Evolutionary conservation across 2,888 invertebrate species (phyloP).

Genomic region (Rhopalosiphum nymphaeae): DNA sequence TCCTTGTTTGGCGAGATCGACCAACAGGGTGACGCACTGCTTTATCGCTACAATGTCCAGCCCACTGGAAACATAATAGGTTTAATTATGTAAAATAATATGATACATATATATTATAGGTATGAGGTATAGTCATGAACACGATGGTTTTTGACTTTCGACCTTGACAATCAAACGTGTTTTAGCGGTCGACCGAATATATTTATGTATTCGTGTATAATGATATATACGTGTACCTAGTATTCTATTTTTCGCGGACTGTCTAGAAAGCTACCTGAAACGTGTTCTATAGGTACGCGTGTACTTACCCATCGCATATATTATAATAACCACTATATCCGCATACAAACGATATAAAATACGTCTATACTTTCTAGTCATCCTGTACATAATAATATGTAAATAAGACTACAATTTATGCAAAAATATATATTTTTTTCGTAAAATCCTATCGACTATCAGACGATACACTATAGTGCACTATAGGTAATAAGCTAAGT

Average conservation of each 20-base stretch:
- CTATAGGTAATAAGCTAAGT: neutral
- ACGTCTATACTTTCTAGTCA: neutral
- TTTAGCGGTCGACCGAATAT: neutral
- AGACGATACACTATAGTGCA: neutral
- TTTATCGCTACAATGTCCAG: conserved; percentile 82
- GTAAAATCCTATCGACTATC: neutral
- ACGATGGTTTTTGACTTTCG: neutral
- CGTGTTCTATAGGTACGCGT: neutral
- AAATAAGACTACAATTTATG: neutral
- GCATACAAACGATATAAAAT: neutral
- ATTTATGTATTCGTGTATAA: neutral
- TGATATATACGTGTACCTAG: neutral
- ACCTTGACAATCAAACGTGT: conserved; percentile 45
- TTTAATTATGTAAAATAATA: neutral
- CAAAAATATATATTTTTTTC: neutral
- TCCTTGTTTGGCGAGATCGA: conserved; percentile 79
- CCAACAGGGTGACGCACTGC: conserved; percentile 79
- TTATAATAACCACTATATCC: neutral
- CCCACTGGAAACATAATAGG: conserved; percentile 71
- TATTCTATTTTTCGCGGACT: neutral
- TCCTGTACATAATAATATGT: neutral
- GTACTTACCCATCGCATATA: neutral
- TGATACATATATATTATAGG: neutral
- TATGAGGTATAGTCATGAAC: neutral
- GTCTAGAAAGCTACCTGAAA: conserved; percentile 9